Conservation (phyloP, 1,140 invertebrate genomes). For the Eufriesea mexicana region DNA sequence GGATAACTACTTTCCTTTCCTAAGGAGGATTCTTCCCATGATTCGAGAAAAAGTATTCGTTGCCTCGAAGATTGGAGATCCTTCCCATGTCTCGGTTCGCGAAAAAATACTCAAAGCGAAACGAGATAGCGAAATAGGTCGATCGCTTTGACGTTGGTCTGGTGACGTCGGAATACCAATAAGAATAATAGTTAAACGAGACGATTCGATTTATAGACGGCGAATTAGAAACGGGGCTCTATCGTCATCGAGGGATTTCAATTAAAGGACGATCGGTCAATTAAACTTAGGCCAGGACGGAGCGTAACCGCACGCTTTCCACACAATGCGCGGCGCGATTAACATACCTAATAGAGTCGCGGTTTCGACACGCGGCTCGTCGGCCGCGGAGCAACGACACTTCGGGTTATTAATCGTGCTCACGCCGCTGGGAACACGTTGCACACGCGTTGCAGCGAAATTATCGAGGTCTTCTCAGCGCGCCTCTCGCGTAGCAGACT, state of each 20-base stretch:
- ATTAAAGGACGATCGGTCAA: conserved; percentile 1
- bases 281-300: not conserved
- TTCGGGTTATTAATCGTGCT: conserved; percentile 41
- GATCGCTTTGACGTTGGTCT: too few relatives aligned
- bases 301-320: not conserved
- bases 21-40: too few relatives aligned
- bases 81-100: too few relatives aligned
- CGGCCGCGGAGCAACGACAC: conserved; percentile 24
- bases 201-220: not conserved
- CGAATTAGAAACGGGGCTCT: not conserved
- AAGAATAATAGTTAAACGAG: too few relatives aligned
- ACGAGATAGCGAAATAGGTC: too few relatives aligned
- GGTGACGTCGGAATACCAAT: too few relatives aligned
- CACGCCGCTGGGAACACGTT: not conserved
- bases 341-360: conserved; percentile 36
- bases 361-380: conserved; percentile 31
- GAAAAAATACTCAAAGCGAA: too few relatives aligned
- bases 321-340: conserved; percentile 22
- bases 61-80: too few relatives aligned
- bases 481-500: not conserved
- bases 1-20: too few relatives aligned
- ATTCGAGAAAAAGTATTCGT: too few relatives aligned
- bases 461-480: not conserved
- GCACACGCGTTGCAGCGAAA: not conserved
- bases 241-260: not conserved